A percentile compares a stretch with the other conserved stretches of the same genome.
These are phyloP conservation scores for Microcebus griseorufus DNA, from an alignment of 2,113 vertebrate species.

Conservation along the genomic window DNA sequence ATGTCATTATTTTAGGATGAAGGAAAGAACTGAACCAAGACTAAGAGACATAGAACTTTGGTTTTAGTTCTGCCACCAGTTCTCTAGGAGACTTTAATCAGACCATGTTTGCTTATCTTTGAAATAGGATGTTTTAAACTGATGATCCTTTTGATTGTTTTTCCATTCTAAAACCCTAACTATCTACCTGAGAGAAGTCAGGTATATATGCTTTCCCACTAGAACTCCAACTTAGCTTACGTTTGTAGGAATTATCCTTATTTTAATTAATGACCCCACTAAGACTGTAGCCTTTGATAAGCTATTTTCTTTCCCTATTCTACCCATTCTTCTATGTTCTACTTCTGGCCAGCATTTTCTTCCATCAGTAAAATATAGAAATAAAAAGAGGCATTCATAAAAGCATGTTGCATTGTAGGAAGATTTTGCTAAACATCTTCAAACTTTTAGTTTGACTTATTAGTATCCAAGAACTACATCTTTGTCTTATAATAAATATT, in stretches of 20 bases:
- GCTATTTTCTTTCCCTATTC: neutral
- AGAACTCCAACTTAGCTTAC: neutral
- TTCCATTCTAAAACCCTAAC: neutral
- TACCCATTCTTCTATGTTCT: neutral
- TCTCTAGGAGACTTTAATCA: neutral
- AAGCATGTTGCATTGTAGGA: neutral
- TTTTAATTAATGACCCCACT: neutral
- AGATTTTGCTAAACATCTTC: neutral
- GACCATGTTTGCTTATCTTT: neutral
- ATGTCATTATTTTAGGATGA: neutral
- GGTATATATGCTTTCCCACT: neutral
- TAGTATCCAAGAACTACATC: neutral
- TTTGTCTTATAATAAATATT: neutral
- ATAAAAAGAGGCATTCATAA: neutral
- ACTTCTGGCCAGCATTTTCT: neutral
- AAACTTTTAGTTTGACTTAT: neutral
- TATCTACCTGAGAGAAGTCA: neutral
- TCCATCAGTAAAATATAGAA: neutral
- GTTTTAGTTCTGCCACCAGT: neutral
- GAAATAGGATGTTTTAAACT: neutral
- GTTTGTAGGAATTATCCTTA: neutral
- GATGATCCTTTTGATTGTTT: neutral
- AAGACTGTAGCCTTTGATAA: neutral
- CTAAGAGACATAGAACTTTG: neutral
- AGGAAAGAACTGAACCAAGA: neutral